Conservation (phyloP, 2,888 invertebrate species). For the Leucophenga maculata region DNA sequence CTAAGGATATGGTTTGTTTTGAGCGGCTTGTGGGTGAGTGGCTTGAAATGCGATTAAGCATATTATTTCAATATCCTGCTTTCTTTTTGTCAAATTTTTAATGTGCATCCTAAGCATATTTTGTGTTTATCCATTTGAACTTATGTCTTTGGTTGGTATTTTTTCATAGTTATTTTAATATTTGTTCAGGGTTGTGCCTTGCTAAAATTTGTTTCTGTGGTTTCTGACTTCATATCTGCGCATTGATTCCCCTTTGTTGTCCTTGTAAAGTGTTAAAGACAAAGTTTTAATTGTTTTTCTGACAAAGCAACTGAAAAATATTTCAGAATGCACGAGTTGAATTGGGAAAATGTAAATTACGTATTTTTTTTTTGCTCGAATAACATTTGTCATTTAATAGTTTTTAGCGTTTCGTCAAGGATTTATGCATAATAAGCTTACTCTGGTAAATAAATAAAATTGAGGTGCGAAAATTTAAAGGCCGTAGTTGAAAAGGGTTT, state of each 20-base stretch:
- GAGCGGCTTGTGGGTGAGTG: constrained; percentile 18
- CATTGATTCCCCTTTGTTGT: background rate
- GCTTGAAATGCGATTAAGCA: constrained; percentile 43
- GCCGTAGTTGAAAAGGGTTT: too few relatives aligned
- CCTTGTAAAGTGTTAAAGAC: constrained; percentile 48
- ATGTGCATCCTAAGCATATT: background rate
- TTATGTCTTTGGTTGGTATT: constrained; percentile 19
- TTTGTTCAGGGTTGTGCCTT: constrained; percentile 58
- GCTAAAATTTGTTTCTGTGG: background rate
- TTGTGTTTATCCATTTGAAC: constrained; percentile 29
- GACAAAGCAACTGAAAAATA: constrained; percentile 19
- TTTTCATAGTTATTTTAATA: constrained; percentile 52
- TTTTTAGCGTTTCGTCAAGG: constrained; percentile 35
- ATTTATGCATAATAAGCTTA: constrained; percentile 31
- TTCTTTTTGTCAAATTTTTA: constrained; percentile 16
- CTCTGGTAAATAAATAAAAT: background rate
- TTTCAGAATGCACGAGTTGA: constrained; percentile 31
- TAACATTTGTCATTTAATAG: constrained; percentile 17
- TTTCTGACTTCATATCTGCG: background rate
- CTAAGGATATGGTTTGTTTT: too few relatives aligned
- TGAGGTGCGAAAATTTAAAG: too few relatives aligned
- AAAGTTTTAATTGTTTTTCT: constrained; percentile 61
- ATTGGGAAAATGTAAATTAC: constrained; percentile 59
- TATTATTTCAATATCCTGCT: constrained; percentile 55
- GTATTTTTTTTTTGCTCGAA: constrained; percentile 34